Base-by-base conservation (phyloP, 92 coral and sea anemone species). In the Phenganax subtilis region DNA sequence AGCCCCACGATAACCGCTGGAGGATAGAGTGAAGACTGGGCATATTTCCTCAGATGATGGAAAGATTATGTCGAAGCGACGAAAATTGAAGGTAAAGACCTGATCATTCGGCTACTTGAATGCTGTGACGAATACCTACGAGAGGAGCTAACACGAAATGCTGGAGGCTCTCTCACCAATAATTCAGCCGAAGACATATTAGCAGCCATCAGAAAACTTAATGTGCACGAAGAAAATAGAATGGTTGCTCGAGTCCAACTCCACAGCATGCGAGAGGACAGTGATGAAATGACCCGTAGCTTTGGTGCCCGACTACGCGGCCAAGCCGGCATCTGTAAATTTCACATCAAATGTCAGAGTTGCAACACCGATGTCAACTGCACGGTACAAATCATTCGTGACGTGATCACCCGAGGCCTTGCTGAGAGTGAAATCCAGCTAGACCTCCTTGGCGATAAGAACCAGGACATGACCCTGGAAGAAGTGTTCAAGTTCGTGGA, bases 231-330 rank as follows among this genome's bases (percentile, higher is more conserved):
- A 51, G 92, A 89, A 68, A 89, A 86, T 29, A 71, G 86, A 10
- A 87, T 87, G 88, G 87, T 87, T n/a, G 90, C 90, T 15, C 54
- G 76, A 1, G 88, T 86, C 47, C 92, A 89, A 72, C 86, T 89
- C 10, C 86, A 81, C 74, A 75, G 86, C 86, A 89, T 84, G 92
- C 77, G 57, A 14, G 88, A 86, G 70, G 86, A 80, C 77, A 15
- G 86, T 25, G 89, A 89, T 69, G 81, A 84, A 51, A 73, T 87
- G 8, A 84, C 86, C 12, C 77, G 75, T 10, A 87, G 83, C 70
- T 87, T 84, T 73, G 82, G 88, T 6, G 90, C 90, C 63, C 88
- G 88, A 56, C 31, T 88, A 6, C 68, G 66, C 20, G 86, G 90
- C 27, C 86, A 88, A 69, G 86, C 88, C n/a, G 59, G 66, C 72